Base-by-base conservation (phyloP, 53 echinoderm and acorn worm species). In the Luidia sarsii region DNA sequence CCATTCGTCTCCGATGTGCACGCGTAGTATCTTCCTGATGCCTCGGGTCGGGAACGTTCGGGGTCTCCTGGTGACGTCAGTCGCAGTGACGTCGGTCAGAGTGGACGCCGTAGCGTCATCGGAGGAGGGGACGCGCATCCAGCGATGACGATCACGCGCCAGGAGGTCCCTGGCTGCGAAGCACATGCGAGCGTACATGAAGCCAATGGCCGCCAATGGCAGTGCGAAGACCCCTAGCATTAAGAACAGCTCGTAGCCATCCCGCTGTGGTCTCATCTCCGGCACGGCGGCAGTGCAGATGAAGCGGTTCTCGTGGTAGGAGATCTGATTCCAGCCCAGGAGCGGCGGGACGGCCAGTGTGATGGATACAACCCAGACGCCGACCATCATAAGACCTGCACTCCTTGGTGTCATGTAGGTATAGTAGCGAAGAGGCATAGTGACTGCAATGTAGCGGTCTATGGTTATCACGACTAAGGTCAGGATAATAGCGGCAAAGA, bases 371-470 rank as follows among this genome's bases (percentile, higher is more conserved):
- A 86, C 16, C 94, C 94, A 94, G 0, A 94, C 88, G 13, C 37
- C 61, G 7, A 49, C 15, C 11, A 94, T 62, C 65, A 94, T 68
- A 2, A 83, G 4, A 6, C 54, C 57, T 14, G 88, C 83, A 22
- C 87, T 41, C 45, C 80, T 86, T 20, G 82, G 68, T 6, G 88
- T 88, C 31, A 86, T 65, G 23, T 91, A 88, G 9, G 49, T 46
- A 39, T 88, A 87, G 68, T 94, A 94, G 21, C 74, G 88, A 39
- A 94, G 68, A 4, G 94, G 94, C 39, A 74, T 61, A 29, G 82
- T 86, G 2, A 94, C 91, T 3, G 94, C 90, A 21, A 94, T 53
- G 56, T 94, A 94, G 6, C 94, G 82, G 29, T 94, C 94, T 7
- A 85, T 45, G 21, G 90, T 94, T 43, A 94, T 89, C 71, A 91